These are phyloP conservation scores for Sesamia inferens DNA, from an alignment of 2,888 invertebrate genomes.

Conservation along the genomic window DNA sequence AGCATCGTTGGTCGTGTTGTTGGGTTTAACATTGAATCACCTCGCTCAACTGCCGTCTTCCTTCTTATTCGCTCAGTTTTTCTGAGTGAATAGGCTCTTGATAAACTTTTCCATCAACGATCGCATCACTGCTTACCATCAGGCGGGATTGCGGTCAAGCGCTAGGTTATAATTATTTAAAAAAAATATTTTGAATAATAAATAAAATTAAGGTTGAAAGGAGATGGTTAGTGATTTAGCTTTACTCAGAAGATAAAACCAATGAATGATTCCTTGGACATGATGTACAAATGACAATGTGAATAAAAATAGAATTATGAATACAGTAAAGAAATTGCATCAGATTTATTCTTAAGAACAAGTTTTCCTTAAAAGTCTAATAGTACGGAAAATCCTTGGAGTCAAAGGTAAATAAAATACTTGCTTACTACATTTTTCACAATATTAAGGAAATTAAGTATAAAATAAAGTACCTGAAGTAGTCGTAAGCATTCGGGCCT, in stretches of 20 bases:
- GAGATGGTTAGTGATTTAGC: neutral
- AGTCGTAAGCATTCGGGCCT: slow-evolving; percentile 30
- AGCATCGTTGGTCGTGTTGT: too few species aligned
- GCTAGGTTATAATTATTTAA: too few species aligned
- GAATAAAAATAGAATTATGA: neutral
- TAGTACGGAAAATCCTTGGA: slow-evolving; percentile 43
- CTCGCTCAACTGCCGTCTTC: too few species aligned
- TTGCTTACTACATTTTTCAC: slow-evolving; percentile 34
- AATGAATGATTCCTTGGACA: neutral
- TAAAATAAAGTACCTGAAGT: slow-evolving; percentile 32
- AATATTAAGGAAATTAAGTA: slow-evolving; percentile 36
- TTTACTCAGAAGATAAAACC: neutral
- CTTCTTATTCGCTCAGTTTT: too few species aligned
- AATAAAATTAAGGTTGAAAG: slow-evolving; percentile 10
- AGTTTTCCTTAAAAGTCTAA: slow-evolving; percentile 35
- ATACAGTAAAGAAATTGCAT: slow-evolving; percentile 19
- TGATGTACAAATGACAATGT: neutral
- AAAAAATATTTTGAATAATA: slow-evolving; percentile 16
- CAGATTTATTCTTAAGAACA: slow-evolving; percentile 22
- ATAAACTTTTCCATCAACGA: too few species aligned
- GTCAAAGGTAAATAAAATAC: slow-evolving; percentile 30
- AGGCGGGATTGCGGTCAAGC: too few species aligned
- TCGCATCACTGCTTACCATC: too few species aligned
- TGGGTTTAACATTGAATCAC: too few species aligned
- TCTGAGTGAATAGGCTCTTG: too few species aligned